Conservation (phyloP, 1,140 invertebrate genomes). For the Polyergus mexicanus region DNA sequence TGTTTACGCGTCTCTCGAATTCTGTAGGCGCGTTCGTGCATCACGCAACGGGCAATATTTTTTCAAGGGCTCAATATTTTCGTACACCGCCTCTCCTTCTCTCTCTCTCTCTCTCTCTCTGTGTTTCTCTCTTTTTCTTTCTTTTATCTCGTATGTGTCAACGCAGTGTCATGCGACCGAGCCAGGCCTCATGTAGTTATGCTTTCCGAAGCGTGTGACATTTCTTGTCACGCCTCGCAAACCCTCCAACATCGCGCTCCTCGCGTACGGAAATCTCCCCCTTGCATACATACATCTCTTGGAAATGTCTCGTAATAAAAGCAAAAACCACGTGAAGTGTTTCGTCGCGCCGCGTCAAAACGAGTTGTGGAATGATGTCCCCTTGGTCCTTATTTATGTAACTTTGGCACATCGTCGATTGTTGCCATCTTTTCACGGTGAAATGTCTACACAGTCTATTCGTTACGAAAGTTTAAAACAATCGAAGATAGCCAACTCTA, state of each 20-base stretch:
- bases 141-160: not conserved
- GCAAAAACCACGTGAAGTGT: conserved; percentile 73
- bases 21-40: conserved; percentile 68
- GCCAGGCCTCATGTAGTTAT: conserved; percentile 75
- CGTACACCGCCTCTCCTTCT: conserved; percentile 8
- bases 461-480: not conserved
- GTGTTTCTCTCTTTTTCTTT: no score
- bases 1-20: conserved; percentile 72
- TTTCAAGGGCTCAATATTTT: conserved; percentile 73
- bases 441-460: not conserved
- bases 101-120: not conserved
- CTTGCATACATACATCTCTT: conserved; percentile 67
- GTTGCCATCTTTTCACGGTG: not conserved
- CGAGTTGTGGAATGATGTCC: conserved; percentile 57
- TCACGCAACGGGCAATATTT: conserved; percentile 72
- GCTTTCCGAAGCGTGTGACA: conserved; percentile 82
- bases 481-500: not conserved
- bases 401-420: conserved; percentile 14
- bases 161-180: conserved; percentile 64
- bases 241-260: conserved; percentile 62
- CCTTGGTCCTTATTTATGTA: conserved; percentile 52
- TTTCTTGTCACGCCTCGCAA: conserved; percentile 83
- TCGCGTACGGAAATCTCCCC: conserved; percentile 53
- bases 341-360: conserved; percentile 49
- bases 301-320: conserved; percentile 81